These are phyloP conservation scores for Seriola aureovittata DNA, from an alignment of 2,113 vertebrate species.

Conservation along the genomic window DNA sequence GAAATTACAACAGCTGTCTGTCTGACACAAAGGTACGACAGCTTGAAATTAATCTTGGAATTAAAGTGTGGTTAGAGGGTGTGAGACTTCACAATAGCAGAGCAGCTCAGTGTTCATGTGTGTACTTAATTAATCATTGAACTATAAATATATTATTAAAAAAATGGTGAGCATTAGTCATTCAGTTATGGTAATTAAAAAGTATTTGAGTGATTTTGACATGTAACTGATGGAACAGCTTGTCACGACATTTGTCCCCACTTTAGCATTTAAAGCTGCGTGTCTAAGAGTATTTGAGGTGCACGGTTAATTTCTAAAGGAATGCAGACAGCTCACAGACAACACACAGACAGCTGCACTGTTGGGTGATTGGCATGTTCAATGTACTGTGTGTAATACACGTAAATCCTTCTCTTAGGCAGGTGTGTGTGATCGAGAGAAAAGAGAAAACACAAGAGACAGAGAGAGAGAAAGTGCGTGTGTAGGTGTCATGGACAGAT, in stretches of 20 bases:
- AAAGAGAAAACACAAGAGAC: slow-evolving; percentile 53
- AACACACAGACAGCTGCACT: slow-evolving; percentile 76
- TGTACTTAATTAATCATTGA: slow-evolving; percentile 27
- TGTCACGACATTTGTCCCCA: slow-evolving; percentile 73
- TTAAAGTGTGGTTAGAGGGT: slow-evolving; percentile 24
- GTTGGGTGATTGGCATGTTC: slow-evolving; percentile 77
- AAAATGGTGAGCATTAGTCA: slow-evolving; percentile 59
- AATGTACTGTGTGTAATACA: slow-evolving; percentile 78
- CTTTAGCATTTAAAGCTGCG: slow-evolving; percentile 58
- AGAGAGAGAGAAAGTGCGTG: slow-evolving; percentile 41
- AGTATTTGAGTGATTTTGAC: slow-evolving; percentile 63
- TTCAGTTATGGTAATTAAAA: slow-evolving; percentile 68
- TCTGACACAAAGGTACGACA: slow-evolving; percentile 21
- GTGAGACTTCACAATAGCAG: slow-evolving; percentile 22
- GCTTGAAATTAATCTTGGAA: slow-evolving; percentile 43
- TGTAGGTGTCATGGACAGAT: slow-evolving; percentile 88
- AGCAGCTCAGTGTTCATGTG: slow-evolving; percentile 37
- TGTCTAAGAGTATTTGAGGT: slow-evolving; percentile 70
- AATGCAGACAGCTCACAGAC: slow-evolving; percentile 77
- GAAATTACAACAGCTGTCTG: slow-evolving; percentile 12
- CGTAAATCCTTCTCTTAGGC: slow-evolving; percentile 78
- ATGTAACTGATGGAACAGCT: slow-evolving; percentile 56
- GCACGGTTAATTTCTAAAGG: slow-evolving; percentile 74
- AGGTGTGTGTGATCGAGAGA: slow-evolving; percentile 68
- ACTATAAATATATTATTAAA: slow-evolving; percentile 35